These are phyloP conservation scores for Diplogasteroides magnus DNA, from an alignment of 1,140 invertebrate species.

Conservation along the genomic window DNA sequence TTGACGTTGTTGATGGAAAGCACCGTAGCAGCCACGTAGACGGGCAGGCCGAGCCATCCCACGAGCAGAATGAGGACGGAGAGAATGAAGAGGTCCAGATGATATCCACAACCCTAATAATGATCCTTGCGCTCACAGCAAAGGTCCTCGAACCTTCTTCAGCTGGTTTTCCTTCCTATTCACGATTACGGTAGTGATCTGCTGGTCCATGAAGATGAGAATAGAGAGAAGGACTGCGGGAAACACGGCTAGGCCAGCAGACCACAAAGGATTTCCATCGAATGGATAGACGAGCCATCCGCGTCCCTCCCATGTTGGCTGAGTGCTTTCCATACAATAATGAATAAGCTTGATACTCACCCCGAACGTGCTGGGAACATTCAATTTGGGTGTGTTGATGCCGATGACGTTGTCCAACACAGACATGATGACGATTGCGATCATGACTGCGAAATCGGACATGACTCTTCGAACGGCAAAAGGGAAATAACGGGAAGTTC, in stretches of 20 bases:
- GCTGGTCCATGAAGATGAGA: slow-evolving; percentile 95
- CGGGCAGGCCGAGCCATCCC: slow-evolving; percentile 85
- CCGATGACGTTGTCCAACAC: slow-evolving; percentile 74
- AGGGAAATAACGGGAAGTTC: slow-evolving; percentile 52
- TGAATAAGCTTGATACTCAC: too few species aligned
- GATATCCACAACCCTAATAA: slow-evolving; percentile 94
- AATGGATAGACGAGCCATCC: slow-evolving; percentile 88
- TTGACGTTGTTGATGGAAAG: slow-evolving; percentile 97
- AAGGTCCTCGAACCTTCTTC: too few species aligned
- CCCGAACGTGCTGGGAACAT: slow-evolving; percentile 66
- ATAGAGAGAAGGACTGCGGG: slow-evolving; percentile 94
- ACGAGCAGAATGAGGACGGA: slow-evolving; percentile 82
- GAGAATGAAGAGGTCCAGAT: slow-evolving; percentile 87
- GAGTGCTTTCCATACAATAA: too few species aligned
- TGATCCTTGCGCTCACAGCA: background rate
- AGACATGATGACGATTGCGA: slow-evolving; percentile 87
- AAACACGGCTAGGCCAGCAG: slow-evolving; percentile 71
- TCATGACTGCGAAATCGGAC: slow-evolving; percentile 95
- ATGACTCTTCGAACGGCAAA: slow-evolving; percentile 73
- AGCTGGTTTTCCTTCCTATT: slow-evolving; percentile 97
- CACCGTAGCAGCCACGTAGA: slow-evolving; percentile 94
- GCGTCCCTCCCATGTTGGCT: slow-evolving; percentile 71
- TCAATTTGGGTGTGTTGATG: slow-evolving; percentile 85
- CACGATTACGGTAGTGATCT: slow-evolving; percentile 96
- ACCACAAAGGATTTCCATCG: slow-evolving; percentile 72